Evolutionary conservation across 2,888 invertebrate genomes (phyloP), one percentile per base, ranked within the genome.

Genomic region (Apotomis betuletana): DNA sequence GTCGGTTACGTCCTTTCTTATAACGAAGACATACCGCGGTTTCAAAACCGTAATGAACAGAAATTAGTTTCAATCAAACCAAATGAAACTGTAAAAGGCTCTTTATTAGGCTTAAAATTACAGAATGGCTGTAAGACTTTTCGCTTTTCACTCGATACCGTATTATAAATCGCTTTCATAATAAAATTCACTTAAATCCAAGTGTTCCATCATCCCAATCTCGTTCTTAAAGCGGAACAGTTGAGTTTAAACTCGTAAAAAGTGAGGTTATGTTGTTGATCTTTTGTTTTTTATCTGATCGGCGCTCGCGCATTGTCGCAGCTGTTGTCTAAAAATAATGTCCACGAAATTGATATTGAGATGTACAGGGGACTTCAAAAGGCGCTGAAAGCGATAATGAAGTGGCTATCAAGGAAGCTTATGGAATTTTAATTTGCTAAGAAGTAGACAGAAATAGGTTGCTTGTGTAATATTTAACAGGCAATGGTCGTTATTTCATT

Each of bases 261-360:
- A 3, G 3, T 8, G n/a, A 38, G 27, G 13, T 3, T 12, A n/a
- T 5, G 46, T 15, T 27, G 65, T 36, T 46, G 27, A 46, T 36
- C 44, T 57, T 55, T 65, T 65, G 65, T 65, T 65, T 65, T 65
- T 55, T 36, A 55, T 57, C 49, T n/a, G 27, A 44, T 49, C 78
- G 6, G 76, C 79, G 80, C 78, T 77, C 70, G 83, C 83, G 85
- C 86, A 85, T 84, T 85, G 87, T 86, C 88, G 81, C 91, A 90
- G 90, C 90, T 90, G 87, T 81, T 75, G 75, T 77, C 83, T 85
- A 84, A 80, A 80, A 81, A 83, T 81, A 77, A 74, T 77, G 76
- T 72, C 75, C 75, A 75, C 73, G 70, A 75, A 75, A 77, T 75
- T 65, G 67, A 67, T 72, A 62, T 52, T 63, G 62, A 63, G 52